Conservation (phyloP, 92 coral and sea anemone species). For the Zoanthus sansibaricus region DNA sequence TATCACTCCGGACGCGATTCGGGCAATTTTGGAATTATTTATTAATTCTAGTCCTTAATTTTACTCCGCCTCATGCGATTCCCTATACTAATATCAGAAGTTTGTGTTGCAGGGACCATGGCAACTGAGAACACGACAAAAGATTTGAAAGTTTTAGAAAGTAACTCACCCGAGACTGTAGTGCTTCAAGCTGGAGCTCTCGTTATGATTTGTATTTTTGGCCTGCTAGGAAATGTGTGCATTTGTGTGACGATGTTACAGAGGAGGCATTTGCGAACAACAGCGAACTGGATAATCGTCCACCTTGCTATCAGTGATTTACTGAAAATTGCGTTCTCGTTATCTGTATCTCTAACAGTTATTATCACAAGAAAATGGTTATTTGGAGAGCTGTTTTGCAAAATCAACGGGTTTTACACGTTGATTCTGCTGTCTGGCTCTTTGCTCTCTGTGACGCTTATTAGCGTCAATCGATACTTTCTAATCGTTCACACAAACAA, state of each 20-base stretch:
- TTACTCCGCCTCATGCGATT: not conserved
- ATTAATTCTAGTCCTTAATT: not conserved
- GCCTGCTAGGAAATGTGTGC: constrained; percentile 71
- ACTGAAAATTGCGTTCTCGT: constrained; percentile 57
- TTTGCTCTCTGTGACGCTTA: constrained; percentile 71
- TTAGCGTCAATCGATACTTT: constrained; percentile 75
- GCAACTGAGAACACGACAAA: not conserved
- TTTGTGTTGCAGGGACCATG: not conserved
- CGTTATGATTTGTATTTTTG: constrained; percentile 53
- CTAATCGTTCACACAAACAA: constrained; percentile 64
- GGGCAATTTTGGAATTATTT: too few species aligned
- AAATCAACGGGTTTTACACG: constrained; percentile 78
- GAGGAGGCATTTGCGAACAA: constrained; percentile 66
- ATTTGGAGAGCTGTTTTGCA: constrained; percentile 66
- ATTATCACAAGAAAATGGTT: constrained; percentile 69
- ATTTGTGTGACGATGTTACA: constrained; percentile 63
- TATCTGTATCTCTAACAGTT: constrained; percentile 70
- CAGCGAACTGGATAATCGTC: constrained; percentile 64
- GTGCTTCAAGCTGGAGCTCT: constrained; percentile 59
- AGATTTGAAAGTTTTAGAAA: constrained; percentile 20
- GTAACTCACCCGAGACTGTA: constrained; percentile 9
- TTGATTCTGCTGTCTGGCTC: constrained; percentile 71
- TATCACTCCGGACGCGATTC: too few species aligned
- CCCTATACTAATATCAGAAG: not conserved
- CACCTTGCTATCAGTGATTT: constrained; percentile 75